Percentiles rank a stretch among this genome's conserved stretches.
These are phyloP conservation scores for Patagioenas fasciata DNA, from an alignment of 2,113 vertebrate species.

Conservation along the genomic window DNA sequence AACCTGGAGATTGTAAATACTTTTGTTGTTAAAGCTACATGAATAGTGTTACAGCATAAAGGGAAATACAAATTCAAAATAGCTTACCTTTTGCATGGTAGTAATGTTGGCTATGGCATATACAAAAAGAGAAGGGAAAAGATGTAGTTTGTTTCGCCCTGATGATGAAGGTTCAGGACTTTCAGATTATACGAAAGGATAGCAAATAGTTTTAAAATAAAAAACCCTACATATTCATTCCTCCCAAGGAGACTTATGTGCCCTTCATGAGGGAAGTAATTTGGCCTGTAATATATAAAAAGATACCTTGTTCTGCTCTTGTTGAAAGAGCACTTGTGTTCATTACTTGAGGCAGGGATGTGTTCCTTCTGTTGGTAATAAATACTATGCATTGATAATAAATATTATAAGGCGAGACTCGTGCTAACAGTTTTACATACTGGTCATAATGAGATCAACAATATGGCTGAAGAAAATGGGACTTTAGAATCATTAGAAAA, in stretches of 20 bases:
- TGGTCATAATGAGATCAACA: not conserved
- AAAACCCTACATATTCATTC: not conserved
- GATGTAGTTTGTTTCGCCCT: not conserved
- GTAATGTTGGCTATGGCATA: not conserved
- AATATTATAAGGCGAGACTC: slow-evolving; percentile 6
- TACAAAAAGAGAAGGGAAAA: not conserved
- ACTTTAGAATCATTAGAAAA: not conserved
- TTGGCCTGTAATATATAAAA: not conserved
- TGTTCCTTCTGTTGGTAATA: slow-evolving; percentile 8
- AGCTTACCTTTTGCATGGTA: not conserved
- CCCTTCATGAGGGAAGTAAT: not conserved
- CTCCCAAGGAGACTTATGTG: not conserved
- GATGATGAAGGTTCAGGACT: not conserved
- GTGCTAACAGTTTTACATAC: not conserved
- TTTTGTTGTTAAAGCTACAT: not conserved
- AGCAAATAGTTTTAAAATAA: not conserved
- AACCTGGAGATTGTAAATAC: not conserved
- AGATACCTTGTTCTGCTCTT: not conserved
- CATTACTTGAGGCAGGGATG: not conserved
- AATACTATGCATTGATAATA: slow-evolving; percentile 9
- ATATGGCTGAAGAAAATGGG: not conserved
- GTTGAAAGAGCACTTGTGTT: not conserved
- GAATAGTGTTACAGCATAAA: not conserved
- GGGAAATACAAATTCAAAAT: slow-evolving; percentile 1
- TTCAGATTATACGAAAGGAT: not conserved